Evolutionary conservation across 2,113 vertebrate species (phyloP).

Genomic region (Anhinga anhinga): DNA sequence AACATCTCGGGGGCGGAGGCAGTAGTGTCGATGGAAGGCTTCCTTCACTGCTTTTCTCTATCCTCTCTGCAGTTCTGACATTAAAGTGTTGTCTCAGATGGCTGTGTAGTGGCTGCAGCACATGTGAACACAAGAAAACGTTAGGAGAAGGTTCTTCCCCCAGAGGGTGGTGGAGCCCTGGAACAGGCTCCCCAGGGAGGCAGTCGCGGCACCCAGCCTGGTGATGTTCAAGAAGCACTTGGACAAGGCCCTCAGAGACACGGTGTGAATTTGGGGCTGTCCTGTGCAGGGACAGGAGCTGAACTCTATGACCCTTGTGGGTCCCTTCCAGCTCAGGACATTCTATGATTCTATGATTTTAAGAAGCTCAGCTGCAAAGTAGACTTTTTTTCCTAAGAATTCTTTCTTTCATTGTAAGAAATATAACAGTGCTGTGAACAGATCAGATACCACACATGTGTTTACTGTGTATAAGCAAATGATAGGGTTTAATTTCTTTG

Average conservation of each 20-base stretch:
- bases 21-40: background rate
- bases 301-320: too few species aligned
- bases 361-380: background rate
- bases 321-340: too few species aligned
- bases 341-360: too few species aligned
- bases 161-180: too few species aligned
- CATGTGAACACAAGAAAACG: background rate
- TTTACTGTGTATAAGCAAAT: background rate
- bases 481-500: background rate
- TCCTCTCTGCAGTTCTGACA: background rate
- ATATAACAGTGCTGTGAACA: background rate
- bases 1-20: fast-evolving
- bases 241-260: too few species aligned
- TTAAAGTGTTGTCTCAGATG: background rate
- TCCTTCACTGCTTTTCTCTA: background rate
- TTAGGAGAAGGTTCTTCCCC: too few species aligned
- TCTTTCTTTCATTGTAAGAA: background rate
- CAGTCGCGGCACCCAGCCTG: too few species aligned
- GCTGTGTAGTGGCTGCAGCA: background rate
- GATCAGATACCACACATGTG: too few species aligned
- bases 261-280: too few species aligned
- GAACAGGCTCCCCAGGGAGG: too few species aligned
- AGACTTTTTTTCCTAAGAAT: background rate
- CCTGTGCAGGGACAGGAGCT: too few species aligned
- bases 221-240: too few species aligned